Conservation (phyloP, 2,113 vertebrate genomes). For the Pogona vitticeps region DNA sequence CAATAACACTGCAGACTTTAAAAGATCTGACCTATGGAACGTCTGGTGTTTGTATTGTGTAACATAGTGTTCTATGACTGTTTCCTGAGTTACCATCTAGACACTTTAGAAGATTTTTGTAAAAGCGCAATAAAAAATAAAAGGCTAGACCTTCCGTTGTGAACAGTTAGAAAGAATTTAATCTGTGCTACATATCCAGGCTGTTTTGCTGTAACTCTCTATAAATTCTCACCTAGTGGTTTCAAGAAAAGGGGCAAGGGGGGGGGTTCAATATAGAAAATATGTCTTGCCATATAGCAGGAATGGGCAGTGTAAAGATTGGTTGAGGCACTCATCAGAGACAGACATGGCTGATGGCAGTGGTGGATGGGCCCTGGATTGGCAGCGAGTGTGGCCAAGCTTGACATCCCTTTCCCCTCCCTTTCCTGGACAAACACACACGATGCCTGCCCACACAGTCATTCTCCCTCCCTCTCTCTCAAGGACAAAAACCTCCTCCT, state of each 20-base stretch:
- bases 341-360: neutral
- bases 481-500: neutral
- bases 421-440: neutral
- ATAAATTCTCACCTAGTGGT: neutral
- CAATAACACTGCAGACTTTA: conserved; percentile 37
- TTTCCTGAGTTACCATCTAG: conserved; percentile 44
- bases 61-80: conserved; percentile 16
- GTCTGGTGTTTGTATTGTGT: conserved; percentile 36
- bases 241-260: conserved; percentile 22
- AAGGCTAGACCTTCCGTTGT: conserved; percentile 10
- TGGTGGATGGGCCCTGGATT: neutral
- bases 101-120: conserved; percentile 26
- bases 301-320: neutral
- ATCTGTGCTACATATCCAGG: conserved; percentile 18
- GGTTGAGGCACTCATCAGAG: neutral
- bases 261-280: conserved; percentile 23
- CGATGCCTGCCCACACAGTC: neutral
- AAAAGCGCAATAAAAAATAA: conserved; percentile 42
- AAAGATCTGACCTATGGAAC: conserved; percentile 32
- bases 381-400: neutral
- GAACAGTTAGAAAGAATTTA: conserved; percentile 17
- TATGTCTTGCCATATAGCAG: conserved; percentile 11
- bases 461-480: neutral
- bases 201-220: conserved; percentile 19
- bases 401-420: neutral